phyloP scores from a whole-genome alignment of 2,113 vertebrate species.

The Phylloscopus trochilus region DNA sequence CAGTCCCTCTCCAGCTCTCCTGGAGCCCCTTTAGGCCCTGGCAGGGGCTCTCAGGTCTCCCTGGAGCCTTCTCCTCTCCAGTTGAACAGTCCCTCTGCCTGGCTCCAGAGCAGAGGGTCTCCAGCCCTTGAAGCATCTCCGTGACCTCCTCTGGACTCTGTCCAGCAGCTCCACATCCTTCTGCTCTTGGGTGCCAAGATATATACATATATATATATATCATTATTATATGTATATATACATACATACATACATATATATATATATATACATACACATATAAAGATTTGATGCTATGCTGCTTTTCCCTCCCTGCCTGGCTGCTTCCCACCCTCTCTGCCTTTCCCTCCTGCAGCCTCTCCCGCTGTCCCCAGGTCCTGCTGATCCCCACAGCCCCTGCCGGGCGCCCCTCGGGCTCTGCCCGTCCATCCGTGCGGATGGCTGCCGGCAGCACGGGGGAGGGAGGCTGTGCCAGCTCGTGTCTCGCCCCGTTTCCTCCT shows the following conservation, averaged over 20 bases:
- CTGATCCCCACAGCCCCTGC: not conserved
- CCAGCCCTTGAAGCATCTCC: rapidly evolving
- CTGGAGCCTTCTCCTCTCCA: not conserved
- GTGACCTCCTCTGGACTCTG: rapidly evolving
- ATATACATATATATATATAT: too few species aligned
- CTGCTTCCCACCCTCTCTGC: not conserved
- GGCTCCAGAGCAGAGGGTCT: not conserved
- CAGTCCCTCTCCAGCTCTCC: not conserved
- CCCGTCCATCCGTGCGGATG: not conserved
- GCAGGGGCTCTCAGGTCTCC: rapidly evolving
- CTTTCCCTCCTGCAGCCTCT: not conserved
- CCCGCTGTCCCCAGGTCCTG: not conserved
- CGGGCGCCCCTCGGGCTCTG: rapidly evolving
- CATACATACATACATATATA: too few species aligned
- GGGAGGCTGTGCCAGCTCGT: not conserved
- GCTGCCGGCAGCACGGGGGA: not conserved
- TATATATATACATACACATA: too few species aligned
- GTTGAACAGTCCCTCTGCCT: not conserved
- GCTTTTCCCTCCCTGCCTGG: not conserved
- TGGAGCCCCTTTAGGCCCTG: not conserved
- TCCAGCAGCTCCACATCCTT: not conserved
- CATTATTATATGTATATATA: too few species aligned
- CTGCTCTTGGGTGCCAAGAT: too few species aligned
- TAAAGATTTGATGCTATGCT: rapidly evolving
- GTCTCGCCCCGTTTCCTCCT: not conserved